Conservation (phyloP, 2,888 invertebrate species). For the Lithophane semibrunnea region DNA sequence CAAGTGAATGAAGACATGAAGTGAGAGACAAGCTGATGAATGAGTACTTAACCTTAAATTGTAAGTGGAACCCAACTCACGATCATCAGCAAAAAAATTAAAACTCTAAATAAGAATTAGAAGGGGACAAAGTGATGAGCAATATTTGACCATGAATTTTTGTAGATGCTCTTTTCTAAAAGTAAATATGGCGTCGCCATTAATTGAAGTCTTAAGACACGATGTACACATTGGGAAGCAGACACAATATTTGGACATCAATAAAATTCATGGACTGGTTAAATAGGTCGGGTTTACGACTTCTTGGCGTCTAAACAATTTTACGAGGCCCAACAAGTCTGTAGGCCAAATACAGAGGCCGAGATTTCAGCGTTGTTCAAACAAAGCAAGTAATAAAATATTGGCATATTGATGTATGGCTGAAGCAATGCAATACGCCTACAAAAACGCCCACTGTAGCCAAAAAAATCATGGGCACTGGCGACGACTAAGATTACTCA, state of each 20-base stretch:
- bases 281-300: constrained; percentile 60
- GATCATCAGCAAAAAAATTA: background rate
- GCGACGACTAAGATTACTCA: constrained; percentile 48
- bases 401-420: constrained; percentile 59
- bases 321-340: constrained; percentile 52
- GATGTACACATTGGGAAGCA: constrained; percentile 20
- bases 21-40: constrained; percentile 8
- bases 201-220: constrained; percentile 22
- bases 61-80: background rate
- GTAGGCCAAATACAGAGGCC: constrained; percentile 60
- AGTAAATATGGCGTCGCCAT: constrained; percentile 7
- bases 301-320: constrained; percentile 49
- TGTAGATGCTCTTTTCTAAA: constrained; percentile 20
- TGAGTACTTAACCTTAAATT: constrained; percentile 10
- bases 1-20: constrained; percentile 14
- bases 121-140: constrained; percentile 14
- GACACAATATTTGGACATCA: constrained; percentile 51
- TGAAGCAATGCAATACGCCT: constrained; percentile 63
- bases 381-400: constrained; percentile 68
- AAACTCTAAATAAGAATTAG: constrained; percentile 6
- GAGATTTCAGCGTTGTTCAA: constrained; percentile 60
- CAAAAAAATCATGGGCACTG: constrained; percentile 60
- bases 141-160: constrained; percentile 16
- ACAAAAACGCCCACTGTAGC: constrained; percentile 65
- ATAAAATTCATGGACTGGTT: constrained; percentile 50